Evolutionary conservation across 2,888 invertebrate species (phyloP).

Genomic region (Meliscaeva auricollis): DNA sequence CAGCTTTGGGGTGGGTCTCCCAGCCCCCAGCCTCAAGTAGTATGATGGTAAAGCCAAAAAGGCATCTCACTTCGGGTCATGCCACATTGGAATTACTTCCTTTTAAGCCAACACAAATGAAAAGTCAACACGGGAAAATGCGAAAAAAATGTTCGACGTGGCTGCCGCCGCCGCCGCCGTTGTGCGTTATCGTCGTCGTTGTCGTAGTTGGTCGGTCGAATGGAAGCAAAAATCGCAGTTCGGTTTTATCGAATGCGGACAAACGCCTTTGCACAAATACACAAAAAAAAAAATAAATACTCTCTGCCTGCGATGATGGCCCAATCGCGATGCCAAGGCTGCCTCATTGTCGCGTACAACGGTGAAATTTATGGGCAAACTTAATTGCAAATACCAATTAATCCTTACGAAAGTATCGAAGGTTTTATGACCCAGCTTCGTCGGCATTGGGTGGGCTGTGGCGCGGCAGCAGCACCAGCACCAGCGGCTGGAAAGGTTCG

Average conservation of each 20-base stretch:
- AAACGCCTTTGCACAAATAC: slow-evolving; percentile 46
- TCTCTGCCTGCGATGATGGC: slow-evolving; percentile 26
- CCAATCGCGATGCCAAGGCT: slow-evolving; percentile 53
- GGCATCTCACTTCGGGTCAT: slow-evolving; percentile 50
- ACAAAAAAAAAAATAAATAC: slow-evolving; percentile 11
- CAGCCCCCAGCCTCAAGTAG: background rate
- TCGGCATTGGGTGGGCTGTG: background rate
- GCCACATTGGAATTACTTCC: slow-evolving; percentile 61
- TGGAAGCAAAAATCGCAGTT: slow-evolving; percentile 20
- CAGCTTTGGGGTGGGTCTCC: background rate
- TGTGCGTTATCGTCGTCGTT: no score
- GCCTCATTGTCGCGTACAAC: slow-evolving; percentile 67
- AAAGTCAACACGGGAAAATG: slow-evolving; percentile 61
- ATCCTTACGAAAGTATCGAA: slow-evolving; percentile 73
- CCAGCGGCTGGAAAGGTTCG: background rate
- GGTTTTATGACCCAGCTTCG: slow-evolving; percentile 57
- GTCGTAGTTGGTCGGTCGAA: no score
- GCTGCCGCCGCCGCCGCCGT: no score
- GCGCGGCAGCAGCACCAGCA: no score
- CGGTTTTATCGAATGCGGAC: slow-evolving; percentile 56
- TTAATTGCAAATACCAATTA: slow-evolving; percentile 76
- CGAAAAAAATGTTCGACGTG: background rate
- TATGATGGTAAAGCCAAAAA: slow-evolving; percentile 23
- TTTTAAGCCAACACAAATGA: slow-evolving; percentile 73
- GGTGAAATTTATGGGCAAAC: slow-evolving; percentile 70